Base-by-base conservation (phyloP, 2,888 invertebrate species). In the Troglohyphantes excavatus region DNA sequence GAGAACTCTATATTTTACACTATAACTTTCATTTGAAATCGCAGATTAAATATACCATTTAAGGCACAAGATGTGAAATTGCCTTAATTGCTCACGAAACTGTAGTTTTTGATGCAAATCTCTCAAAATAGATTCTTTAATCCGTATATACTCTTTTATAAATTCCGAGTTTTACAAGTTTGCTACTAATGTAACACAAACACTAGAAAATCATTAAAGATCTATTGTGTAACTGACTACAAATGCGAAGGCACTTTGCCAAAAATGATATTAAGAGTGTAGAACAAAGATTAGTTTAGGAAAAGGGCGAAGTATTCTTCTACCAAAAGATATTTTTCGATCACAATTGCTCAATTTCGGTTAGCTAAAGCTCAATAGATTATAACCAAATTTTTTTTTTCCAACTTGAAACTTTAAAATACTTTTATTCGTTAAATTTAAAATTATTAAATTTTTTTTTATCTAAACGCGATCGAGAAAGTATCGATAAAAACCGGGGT, bases 61-160 rank as follows among this genome's bases (percentile, higher is more conserved):
- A 84, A 84, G 84, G 84, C 84, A 84, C 84, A 33, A 76, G 67
- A 84, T 76, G 84, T 84, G 84, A 84, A 84, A 75, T 70, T 84
- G 84, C 84, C 84, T 84, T 84, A 65, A 39, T 78, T 39, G 39
- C 43, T 39, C 65, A 65, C 5, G 53, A 53, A 53, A 53, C n/a
- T 53, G 9, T 46, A 7, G 9, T 53, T 53, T 63, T 63, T 23
- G 23, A 23, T 21, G 23, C 43, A 11, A 46, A n/a, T 29, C 33
- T 33, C 13, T 23, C 13, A 65, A 59, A 78, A 78, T 78, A 65
- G 19, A 27, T 26, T 75, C 53, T 59, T 29, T 29, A 5, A 13
- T 65, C 78, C 5, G 17, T 19, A 23, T 43, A 43, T 33, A 78
- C 27, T 23, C 33, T 19, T n/a, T 21, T 39, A 59, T 72, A 59